phyloP scores from a whole-genome alignment of 2,797 vertebrate species.

The Cyclopterus lumpus region DNA sequence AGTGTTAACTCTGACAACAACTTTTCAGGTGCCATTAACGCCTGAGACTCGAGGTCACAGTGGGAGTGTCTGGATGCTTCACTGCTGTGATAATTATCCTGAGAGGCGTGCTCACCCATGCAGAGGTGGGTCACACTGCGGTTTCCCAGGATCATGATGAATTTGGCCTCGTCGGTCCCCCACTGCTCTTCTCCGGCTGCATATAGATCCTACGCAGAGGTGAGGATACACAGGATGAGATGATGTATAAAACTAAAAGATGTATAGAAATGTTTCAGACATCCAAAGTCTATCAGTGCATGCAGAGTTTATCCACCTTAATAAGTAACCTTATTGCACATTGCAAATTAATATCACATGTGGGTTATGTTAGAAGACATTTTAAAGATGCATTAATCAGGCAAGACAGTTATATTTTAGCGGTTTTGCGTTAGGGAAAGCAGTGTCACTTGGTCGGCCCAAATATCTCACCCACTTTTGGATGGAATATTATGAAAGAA shows the following conservation, averaged over 20 bases:
- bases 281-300: background rate
- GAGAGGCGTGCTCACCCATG: constrained; percentile 84
- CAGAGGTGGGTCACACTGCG: constrained; percentile 92
- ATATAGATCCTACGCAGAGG: constrained; percentile 85
- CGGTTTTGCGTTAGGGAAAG: background rate
- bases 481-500: background rate
- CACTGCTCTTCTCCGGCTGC: constrained; percentile 94
- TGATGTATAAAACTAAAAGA: no score
- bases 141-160: constrained; percentile 96
- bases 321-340: background rate
- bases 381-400: no score
- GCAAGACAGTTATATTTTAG: no score
- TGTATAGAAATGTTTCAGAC: background rate
- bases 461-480: background rate
- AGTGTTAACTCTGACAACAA: background rate
- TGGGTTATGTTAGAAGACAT: background rate
- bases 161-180: constrained; percentile 96
- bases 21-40: background rate
- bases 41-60: constrained; percentile 11
- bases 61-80: constrained; percentile 31
- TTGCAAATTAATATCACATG: background rate
- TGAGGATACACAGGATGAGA: background rate
- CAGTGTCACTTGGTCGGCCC: background rate
- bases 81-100: constrained; percentile 28
- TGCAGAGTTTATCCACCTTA: background rate